Evolutionary conservation across 2,113 vertebrate genomes (phyloP).

Genomic region (Pituophis catenifer): DNA sequence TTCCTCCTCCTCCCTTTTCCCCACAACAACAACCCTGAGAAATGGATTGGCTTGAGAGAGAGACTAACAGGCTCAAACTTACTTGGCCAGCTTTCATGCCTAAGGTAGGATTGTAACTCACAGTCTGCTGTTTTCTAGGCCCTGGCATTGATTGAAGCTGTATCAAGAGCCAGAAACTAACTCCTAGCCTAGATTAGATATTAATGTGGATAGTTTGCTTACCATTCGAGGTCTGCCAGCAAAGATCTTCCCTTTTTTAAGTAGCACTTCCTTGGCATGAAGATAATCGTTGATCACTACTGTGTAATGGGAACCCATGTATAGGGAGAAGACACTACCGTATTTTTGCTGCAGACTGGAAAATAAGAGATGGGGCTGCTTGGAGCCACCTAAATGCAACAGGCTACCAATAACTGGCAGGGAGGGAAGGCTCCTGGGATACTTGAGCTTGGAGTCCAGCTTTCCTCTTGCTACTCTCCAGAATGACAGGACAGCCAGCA

Average conservation of each 20-base stretch:
- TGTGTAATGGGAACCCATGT: constrained; percentile 79
- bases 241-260: constrained; percentile 91
- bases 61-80: not conserved
- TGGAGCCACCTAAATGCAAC: constrained; percentile 75
- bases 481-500: constrained; percentile 63
- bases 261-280: constrained; percentile 87
- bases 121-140: not conserved
- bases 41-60: not conserved
- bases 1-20: not conserved
- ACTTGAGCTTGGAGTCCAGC: constrained; percentile 1
- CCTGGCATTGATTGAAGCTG: not conserved
- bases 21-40: not conserved
- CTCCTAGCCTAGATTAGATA: not conserved
- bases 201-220: constrained; percentile 45
- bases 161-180: not conserved
- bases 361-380: constrained; percentile 79
- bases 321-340: constrained; percentile 82
- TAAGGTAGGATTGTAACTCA: not conserved
- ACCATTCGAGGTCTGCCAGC: constrained; percentile 84
- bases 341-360: constrained; percentile 83
- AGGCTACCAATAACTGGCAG: constrained; percentile 90
- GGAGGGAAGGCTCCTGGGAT: constrained; percentile 75
- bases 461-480: constrained; percentile 34
- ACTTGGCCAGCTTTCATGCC: not conserved
- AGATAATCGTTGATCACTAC: constrained; percentile 82